Base-by-base conservation (phyloP, 2,888 invertebrate species). In the Eurytoma californica region DNA sequence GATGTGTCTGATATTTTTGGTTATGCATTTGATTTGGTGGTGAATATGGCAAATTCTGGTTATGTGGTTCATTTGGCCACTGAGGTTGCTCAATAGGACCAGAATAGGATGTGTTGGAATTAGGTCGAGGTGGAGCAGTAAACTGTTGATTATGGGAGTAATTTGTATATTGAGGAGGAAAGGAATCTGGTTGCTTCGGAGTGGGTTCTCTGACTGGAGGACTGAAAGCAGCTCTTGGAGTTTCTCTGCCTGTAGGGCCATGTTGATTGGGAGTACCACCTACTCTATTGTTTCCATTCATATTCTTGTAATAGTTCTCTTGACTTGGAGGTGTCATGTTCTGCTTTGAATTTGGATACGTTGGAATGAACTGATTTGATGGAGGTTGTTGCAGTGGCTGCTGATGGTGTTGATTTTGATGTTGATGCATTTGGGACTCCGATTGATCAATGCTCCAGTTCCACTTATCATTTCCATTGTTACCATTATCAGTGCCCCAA, bases 381-480 rank as follows among this genome's bases (percentile, higher is more conserved):
- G 75, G 81, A 55, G 77, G 72, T 69, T 79, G 83, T 47, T 80
- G 83, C n/a, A 77, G 80, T 58, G 69, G 77, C 14, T 82, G 82
- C 53, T 77, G 83, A 18, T 68, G 78, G 30, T 77, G 80, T 18
- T 51, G 66, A 7, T 82, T 80, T 58, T 80, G 82, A 53, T 66
- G 74, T 20, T 57, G 80, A 30, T 80, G 80, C 60, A 82, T 82
- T 18, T 86, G 85, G 47, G 81, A 66, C 60, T 89, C 89, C 0
- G 86, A 67, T 67, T 88, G 87, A 73, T 89, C 90, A 65, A 89
- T 82, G 76, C 87, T 88, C 89, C 90, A 90, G 72, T 90, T 87
- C 90, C 90, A 90, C 0, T 89, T 87, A 83, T 89, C 89, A 80
- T 89, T 89, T 12, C 87, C 87, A 80, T 87, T 87, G 69, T 86